phyloP scores from a whole-genome alignment of 2,797 vertebrate species.

The Vespertilio murinus region DNA sequence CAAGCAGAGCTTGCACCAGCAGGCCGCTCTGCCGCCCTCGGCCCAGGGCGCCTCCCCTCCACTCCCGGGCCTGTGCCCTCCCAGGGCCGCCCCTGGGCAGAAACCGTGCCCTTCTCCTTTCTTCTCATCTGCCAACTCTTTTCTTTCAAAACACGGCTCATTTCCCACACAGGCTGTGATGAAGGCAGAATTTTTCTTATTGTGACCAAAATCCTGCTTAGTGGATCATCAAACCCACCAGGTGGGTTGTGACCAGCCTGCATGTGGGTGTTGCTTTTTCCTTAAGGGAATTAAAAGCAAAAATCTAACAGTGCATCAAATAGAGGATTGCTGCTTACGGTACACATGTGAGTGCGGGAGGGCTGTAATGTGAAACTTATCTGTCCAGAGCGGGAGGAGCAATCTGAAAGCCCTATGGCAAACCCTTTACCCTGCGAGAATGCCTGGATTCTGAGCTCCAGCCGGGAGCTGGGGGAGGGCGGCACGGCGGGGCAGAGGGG shows the following conservation, averaged over 20 bases:
- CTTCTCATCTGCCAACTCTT: neutral
- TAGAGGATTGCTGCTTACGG: neutral
- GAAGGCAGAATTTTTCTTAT: neutral
- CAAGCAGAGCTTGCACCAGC: rapidly evolving
- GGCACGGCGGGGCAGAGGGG: too few relatives aligned
- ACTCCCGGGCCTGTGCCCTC: neutral
- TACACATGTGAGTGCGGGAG: neutral
- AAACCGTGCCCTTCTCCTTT: neutral
- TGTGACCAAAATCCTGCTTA: neutral
- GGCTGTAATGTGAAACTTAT: neutral
- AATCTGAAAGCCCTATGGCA: neutral
- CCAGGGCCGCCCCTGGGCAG: neutral
- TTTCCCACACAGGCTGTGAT: neutral
- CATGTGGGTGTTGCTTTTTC: neutral
- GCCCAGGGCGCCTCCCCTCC: neutral
- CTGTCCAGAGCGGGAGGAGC: neutral
- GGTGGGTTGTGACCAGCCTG: neutral
- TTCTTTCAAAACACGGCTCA: neutral
- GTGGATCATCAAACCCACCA: neutral
- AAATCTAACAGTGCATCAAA: neutral
- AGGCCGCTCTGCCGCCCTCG: neutral
- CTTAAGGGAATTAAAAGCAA: neutral
- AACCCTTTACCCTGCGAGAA: neutral
- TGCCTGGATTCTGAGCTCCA: neutral
- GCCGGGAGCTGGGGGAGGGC: neutral